These are phyloP conservation scores for Thalassophryne amazonica DNA, from an alignment of 2,797 vertebrate genomes.

Conservation along the genomic window DNA sequence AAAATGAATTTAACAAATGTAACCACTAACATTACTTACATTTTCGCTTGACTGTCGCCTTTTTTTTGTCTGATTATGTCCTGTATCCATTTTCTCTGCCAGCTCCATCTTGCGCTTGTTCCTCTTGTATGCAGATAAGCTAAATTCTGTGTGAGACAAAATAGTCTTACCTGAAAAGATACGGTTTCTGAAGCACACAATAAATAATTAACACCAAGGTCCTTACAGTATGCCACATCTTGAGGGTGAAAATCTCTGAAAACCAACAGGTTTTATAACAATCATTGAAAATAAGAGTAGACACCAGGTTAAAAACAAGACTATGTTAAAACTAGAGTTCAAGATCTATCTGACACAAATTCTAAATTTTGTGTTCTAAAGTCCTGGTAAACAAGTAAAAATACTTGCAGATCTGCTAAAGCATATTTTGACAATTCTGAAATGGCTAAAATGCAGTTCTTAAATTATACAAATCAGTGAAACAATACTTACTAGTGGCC, in stretches of 20 bases:
- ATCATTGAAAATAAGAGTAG: too few relatives aligned
- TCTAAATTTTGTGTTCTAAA: too few relatives aligned
- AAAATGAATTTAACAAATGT: background rate
- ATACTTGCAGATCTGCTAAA: too few relatives aligned
- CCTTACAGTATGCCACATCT: background rate
- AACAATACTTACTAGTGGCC: conserved; percentile 90
- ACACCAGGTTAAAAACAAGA: too few relatives aligned
- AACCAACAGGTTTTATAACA: too few relatives aligned
- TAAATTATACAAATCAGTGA: background rate
- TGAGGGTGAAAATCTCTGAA: background rate
- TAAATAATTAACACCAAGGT: background rate
- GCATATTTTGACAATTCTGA: background rate
- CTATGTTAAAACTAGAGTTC: too few relatives aligned
- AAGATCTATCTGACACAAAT: too few relatives aligned
- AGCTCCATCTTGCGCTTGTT: conserved; percentile 98
- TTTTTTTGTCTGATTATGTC: conserved; percentile 89
- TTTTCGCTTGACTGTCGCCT: conserved; percentile 94
- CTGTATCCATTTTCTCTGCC: conserved; percentile 93
- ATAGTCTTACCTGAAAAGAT: background rate
- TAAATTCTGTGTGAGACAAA: conserved; percentile 86
- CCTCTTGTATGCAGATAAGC: conserved; percentile 97
- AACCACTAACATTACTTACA: conserved; percentile 72
- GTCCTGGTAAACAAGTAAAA: too few relatives aligned
- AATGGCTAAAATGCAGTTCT: background rate
- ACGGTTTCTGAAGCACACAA: background rate